Evolutionary conservation across 1,140 invertebrate genomes (phyloP), one percentile per base, ranked within the genome.

Genomic region (Lerema accius): DNA sequence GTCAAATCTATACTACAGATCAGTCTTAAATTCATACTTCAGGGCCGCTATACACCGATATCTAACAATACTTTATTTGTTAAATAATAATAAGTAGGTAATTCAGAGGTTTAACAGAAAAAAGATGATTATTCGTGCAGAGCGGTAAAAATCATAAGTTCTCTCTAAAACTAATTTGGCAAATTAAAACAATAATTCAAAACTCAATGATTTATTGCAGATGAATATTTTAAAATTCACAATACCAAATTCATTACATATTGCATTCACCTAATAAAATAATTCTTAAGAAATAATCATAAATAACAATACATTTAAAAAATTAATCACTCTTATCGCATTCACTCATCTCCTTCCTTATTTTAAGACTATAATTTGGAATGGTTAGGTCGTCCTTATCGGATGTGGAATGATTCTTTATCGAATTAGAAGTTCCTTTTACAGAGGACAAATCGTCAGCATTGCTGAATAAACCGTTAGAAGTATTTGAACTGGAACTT

Each of bases 371-470:
- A 66, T 83, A 86, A 73, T 88, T 91, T 49, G 91, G 91, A 78
- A 92, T 84, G 68, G 84, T 90, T 19, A 92, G 73, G 46, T 87
- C 83, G 51, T 90, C 86, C 63, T 84, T 89, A 45, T 91, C 89
- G 19, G 84, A 84, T 10, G 79, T 84, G 66, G 91, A 91, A 74
- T 85, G 78, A 67, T 91, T 90, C 46, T 73, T 81, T 35, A 82
- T 77, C 15, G 82, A 90, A 65, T 81, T 87, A 4, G 91, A 91
- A 19, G 85, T 89, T 42, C 82, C 84, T 73, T 91, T 92, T 1
- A 92, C 92, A 0, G 92, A 92, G 0, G 92, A 92, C 53, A 92
- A 67, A 62, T 92, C 92, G 53, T 91, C 91, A 43, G 83, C 90
- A 42, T 91, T 91, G 61, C 87, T 87, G 58, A 92, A 92, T 43